Conservation (phyloP, 2,888 invertebrate species). For the Urechis unicinctus region DNA sequence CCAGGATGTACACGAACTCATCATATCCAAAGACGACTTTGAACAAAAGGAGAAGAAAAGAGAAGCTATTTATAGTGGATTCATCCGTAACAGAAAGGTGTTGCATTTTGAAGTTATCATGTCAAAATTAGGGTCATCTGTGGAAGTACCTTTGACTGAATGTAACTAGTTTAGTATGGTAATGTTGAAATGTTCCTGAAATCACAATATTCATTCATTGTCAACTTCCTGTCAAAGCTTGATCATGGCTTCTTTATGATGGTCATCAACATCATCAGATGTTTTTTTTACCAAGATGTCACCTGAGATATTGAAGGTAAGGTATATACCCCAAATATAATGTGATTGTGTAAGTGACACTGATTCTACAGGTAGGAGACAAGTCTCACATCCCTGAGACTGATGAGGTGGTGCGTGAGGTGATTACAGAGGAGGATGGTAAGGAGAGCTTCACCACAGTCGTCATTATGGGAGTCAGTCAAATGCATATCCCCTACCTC, state of each 20-base stretch:
- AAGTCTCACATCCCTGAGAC: constrained; percentile 33
- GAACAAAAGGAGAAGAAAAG: constrained; percentile 45
- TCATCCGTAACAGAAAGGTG: constrained; percentile 48
- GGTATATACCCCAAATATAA: too few species aligned
- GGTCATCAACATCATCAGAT: too few species aligned
- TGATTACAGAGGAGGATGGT: constrained; percentile 35
- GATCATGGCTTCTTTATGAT: too few species aligned
- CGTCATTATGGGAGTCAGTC: constrained; percentile 40
- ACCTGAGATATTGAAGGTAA: too few species aligned
- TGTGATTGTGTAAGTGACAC: too few species aligned
- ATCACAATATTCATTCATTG: too few species aligned
- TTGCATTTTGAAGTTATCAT: too few species aligned
- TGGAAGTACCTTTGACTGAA: not conserved
- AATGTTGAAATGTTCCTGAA: too few species aligned
- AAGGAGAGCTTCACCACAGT: constrained; percentile 45
- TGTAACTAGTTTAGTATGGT: not conserved
- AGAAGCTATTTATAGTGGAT: constrained; percentile 47
- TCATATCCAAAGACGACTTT: constrained; percentile 50
- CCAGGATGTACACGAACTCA: constrained; percentile 47
- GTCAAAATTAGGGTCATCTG: not conserved
- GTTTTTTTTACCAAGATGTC: too few species aligned
- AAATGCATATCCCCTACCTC: constrained; percentile 41
- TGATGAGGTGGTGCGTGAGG: constrained; percentile 33
- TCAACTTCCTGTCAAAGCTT: not conserved
- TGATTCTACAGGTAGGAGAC: constrained; percentile 47